Evolutionary conservation across 2,113 vertebrate genomes (phyloP).

Genomic region (Gymnobelideus leadbeateri): DNA sequence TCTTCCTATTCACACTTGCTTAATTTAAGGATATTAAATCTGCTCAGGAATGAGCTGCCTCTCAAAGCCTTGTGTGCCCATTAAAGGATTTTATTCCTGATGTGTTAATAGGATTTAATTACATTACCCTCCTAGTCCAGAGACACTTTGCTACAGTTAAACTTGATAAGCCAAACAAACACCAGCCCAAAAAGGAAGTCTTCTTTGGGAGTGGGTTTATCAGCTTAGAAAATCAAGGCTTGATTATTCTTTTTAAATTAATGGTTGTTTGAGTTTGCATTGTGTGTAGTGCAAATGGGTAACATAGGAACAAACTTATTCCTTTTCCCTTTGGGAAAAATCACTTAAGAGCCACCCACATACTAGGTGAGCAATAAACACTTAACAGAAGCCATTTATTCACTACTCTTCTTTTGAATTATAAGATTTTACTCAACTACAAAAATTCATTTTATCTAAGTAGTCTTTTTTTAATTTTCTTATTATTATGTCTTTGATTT

Average conservation of each 20-base stretch:
- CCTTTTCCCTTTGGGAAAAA: conserved; percentile 51
- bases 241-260: conserved; percentile 76
- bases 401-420: conserved; percentile 75
- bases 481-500: conserved; percentile 54
- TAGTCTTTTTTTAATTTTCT: conserved; percentile 69
- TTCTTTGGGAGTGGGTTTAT: conserved; percentile 69
- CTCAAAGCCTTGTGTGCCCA: conserved; percentile 85
- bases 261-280: conserved; percentile 57
- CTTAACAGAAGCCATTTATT: conserved; percentile 72
- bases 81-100: conserved; percentile 87
- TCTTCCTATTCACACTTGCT: conserved; percentile 88
- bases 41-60: conserved; percentile 85
- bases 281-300: conserved; percentile 60
- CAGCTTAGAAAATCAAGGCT: conserved; percentile 67
- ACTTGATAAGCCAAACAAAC: conserved; percentile 83
- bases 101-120: conserved; percentile 91
- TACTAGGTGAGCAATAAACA: conserved; percentile 72
- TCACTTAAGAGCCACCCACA: conserved; percentile 72
- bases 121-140: conserved; percentile 81
- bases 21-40: conserved; percentile 91
- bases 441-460: conserved; percentile 76
- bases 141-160: conserved; percentile 82
- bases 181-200: conserved; percentile 73
- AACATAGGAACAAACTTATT: conserved; percentile 49
- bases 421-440: conserved; percentile 72